Base-by-base conservation (phyloP, 2,888 invertebrate genomes). In the Dolichomitus sp. region DNA sequence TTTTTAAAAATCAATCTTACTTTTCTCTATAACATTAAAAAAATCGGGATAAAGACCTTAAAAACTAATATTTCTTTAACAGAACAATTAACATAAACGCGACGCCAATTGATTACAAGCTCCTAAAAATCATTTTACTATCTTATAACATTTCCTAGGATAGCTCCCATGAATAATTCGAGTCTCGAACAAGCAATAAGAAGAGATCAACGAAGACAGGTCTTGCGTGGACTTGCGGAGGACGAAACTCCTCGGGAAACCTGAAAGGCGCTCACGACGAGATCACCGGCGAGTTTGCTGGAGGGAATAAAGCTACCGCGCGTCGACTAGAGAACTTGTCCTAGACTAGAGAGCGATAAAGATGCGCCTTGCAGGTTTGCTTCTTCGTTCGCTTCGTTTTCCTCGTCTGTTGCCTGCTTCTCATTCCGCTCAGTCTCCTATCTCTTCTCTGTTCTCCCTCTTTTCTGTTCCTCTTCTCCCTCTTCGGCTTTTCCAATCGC, bases 281-380 rank as follows among this genome's bases (percentile, higher is more conserved):
- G 45, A 45, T 45, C 12, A 45, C 6, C 27, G n/a, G 14, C 23
- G 27, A 57, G 37, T 59, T 40, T 37, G 48, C 33, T 80, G 52
- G 37, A 69, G 45, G 74, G 54, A 23, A 80, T 50, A 61, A 61
- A 61, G 50, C 30, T 68, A 30, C 42, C 30, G 42, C 66, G 57
- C 14, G 40, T 12, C 54, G 45, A 74, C 59, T 27, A 33, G 45
- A 75, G 59, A 73, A 75, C 74, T 78, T 61, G 81, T 81, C 78
- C 75, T 45, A 23, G 59, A 70, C 40, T 33, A 48, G 42, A 54
- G 23, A 73, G 37, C 72, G 79, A 79, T 79, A 77, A 30, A 78
- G 72, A 68, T 40, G 69, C 11, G 57, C 59, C 70, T 57, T 50
- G 52, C 48, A 59, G 40, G 33, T 70, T 52, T 50, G 50, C 66